Base-by-base conservation (phyloP, 1,140 invertebrate genomes). In the Drosophila nasuta region DNA sequence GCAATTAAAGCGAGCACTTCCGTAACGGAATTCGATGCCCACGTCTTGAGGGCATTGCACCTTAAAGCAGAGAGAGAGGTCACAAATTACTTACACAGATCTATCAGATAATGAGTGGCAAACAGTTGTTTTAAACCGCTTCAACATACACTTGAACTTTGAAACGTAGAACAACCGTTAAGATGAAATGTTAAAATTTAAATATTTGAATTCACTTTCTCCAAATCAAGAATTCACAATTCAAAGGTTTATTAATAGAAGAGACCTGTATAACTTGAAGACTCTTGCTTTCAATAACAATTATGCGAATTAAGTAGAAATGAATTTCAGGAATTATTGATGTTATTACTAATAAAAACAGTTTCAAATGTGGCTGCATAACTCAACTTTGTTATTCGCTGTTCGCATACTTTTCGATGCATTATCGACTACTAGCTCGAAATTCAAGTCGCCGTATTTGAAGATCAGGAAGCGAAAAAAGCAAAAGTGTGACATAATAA, bases 401-500 rank as follows among this genome's bases (percentile, higher is more conserved):
- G 11, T 13, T 43, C 41, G 41, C 41, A n/a, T 43, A 43, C 41
- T 43, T 43, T 41, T 57, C 13, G 15, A 20, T 57, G 54, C 54
- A 57, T 41, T 54, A 54, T 54, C 51, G 30, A 54, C 51, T 7
- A 54, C 51, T 33, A 3, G 62, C n/a, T 59, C 11, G 41, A 54
- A 15, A 25, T 63, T 25, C 15, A 28, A 56, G 20, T 67, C 64
- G 30, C 46, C 13, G 20, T 15, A 38, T 45, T 67, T 49, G 45
- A 49, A 48, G 7, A 54, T 68, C 79, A 86, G 82, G 82, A 86
- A 86, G 58, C 82, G 78, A 72, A 82, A 25, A 76, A 79, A 75
- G 76, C 68, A 77, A 82, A 74, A 82, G 82, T 86, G 83, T 86
- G 82, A 86, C 82, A 86, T 86, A 86, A 86, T 86, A 76, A 71